Base-by-base conservation (phyloP, 35 echinoderm and acorn worm species). In the Lytechinus variegatus region DNA sequence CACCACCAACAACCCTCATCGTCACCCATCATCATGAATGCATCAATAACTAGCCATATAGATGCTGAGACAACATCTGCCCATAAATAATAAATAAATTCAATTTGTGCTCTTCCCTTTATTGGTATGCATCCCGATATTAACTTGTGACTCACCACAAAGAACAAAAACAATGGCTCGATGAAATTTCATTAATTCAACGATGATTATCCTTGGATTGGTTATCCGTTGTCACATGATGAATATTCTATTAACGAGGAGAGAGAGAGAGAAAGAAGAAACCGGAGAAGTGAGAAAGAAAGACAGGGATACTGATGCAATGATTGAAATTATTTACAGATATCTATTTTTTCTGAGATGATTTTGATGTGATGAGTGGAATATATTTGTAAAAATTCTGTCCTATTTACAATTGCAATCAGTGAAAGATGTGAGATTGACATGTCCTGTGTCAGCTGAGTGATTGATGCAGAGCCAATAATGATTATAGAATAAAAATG, bases 31-130 rank as follows among this genome's bases (percentile, higher is more conserved):
- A 79, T 79, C 66, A 79, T 79, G 66, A 79, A 16, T 79, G 66
- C 66, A 79, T 79, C 66, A n/a, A 79, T 79, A 79, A 79, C 66
- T 16, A 79, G 66, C 66, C n/a, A 33, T 44, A 12, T 90, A 90
- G 88, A 90, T 52, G 52, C 28, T 52, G 52, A 90, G 52, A 90
- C 28, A 90, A 54, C 28, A 90, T 90, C 29, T 54, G 11, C 29
- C 88, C 88, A 90, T 90, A 90, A 90, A 90, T 90, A 90, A 90
- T 90, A 90, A 54, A 90, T 90, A 9, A 90, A 90, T 90, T 90
- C 88, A 90, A 90, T 90, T 90, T 90, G 88, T 3, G 10, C 52
- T 19, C 88, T 90, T 90, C 88, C 88, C 11, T 52, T 3, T 14
- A 90, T 90, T 90, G 28, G 29, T 12, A 52, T 14, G 16, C 52